Base-by-base conservation (phyloP, 1,140 invertebrate species). In the Colletes latitarsis region DNA sequence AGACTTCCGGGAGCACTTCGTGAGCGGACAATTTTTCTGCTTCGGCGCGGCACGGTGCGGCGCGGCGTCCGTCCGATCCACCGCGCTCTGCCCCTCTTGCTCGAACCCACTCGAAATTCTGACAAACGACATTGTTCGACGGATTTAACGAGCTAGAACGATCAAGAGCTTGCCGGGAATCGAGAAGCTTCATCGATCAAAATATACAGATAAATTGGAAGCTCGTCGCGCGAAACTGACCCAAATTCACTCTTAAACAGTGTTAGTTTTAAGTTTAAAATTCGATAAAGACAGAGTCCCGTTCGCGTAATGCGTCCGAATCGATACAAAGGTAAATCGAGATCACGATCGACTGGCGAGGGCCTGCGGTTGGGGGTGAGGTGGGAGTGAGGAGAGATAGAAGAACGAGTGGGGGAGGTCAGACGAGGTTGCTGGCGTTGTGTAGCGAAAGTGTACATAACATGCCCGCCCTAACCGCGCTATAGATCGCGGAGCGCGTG, bases 381-480 rank as follows among this genome's bases (percentile, higher is more conserved):
- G 43, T 5, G 43, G 43, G 43, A 43, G 6, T 5, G 43, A 6
- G 43, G 83, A 75, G 83, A 63, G 69, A 71, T 58, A 49, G 67
- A 66, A 81, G 71, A 66, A 77, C 71, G 67, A 86, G 86, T 81
- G 85, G 81, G 81, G 81, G 85, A 88, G 87, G 83, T 87, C 84
- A 87, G 84, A 85, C 79, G 85, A 89, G 88, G 82, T 89, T 89
- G 85, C 83, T 63, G 83, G 74, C 73, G 77, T 85, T 84, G 83
- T 85, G 79, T 67, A 82, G 88, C 88, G 87, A 90, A 90, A 90
- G 88, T 89, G 76, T 88, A 88, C 83, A 86, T 84, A 88, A 90
- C 78, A 85, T 87, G 82, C 62, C 81, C 83, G 83, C 83, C 81
- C 82, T 87, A 87, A 88, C 84, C 81, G 79, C 82, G 87, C 80